Conservation (phyloP, 2,113 vertebrate genomes). For the Leucopternis melanops region DNA sequence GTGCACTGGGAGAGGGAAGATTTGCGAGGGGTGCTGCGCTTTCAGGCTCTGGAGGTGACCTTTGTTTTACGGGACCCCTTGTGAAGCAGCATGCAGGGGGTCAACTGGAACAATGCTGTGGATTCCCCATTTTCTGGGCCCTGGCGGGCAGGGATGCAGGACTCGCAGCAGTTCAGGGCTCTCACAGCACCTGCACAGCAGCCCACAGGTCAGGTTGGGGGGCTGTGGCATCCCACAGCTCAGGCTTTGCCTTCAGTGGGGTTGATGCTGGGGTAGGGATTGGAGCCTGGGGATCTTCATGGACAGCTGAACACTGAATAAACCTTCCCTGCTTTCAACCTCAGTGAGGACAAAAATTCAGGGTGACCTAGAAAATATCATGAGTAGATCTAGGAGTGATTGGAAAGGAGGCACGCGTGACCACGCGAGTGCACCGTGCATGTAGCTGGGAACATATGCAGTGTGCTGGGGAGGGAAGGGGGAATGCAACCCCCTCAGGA, state of each 20-base stretch:
- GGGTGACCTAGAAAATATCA: background rate
- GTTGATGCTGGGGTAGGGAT: background rate
- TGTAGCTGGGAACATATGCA: background rate
- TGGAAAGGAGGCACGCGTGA: background rate
- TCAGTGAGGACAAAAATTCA: background rate
- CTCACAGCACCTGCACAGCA: background rate
- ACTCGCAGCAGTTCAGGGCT: background rate
- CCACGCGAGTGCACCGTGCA: background rate
- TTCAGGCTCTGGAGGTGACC: background rate
- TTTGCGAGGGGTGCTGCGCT: background rate
- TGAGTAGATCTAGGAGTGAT: background rate
- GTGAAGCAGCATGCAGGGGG: background rate
- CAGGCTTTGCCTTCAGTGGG: background rate
- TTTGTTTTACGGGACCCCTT: background rate
- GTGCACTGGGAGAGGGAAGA: background rate
- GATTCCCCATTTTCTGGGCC: background rate
- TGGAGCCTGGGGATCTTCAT: background rate
- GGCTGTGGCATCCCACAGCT: background rate
- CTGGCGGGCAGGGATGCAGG: background rate
- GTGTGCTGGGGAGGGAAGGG: background rate
- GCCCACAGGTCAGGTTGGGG: rapidly evolving
- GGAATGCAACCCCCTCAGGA: background rate
- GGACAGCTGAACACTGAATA: background rate
- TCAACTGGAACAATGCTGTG: background rate
- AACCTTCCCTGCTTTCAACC: background rate